Percentiles rank a stretch among this genome's conserved stretches.
Conservation (phyloP, 2,797 vertebrate species). For the Characodon lateralis region DNA sequence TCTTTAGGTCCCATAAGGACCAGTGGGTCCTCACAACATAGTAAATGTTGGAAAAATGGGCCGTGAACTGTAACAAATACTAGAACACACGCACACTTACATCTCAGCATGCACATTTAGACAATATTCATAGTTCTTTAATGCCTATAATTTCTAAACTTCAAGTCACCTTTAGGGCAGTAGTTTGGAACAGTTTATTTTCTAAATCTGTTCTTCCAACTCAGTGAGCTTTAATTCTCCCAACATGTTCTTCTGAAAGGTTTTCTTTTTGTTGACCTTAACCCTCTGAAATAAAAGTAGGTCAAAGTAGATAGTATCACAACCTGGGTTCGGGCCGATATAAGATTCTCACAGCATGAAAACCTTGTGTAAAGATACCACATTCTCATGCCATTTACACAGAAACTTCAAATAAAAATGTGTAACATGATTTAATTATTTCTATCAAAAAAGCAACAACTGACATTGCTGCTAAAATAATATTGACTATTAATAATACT, state of each 20-base stretch:
- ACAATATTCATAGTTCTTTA: background rate
- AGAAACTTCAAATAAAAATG: background rate
- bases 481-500: background rate
- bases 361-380: background rate
- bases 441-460: background rate
- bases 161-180: background rate
- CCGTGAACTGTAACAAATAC: too few relatives aligned
- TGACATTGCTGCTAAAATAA: background rate
- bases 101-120: background rate
- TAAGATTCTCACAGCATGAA: background rate
- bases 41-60: too few relatives aligned
- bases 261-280: background rate
- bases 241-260: background rate
- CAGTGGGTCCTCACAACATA: too few relatives aligned
- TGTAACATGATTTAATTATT: background rate
- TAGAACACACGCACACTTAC: too few relatives aligned
- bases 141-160: too few relatives aligned
- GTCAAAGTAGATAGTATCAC: background rate
- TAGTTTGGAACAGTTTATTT: background rate
- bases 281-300: background rate
- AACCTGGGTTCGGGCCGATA: background rate
- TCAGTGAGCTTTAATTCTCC: background rate
- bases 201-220: background rate
- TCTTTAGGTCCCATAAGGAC: too few relatives aligned
- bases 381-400: background rate